A percentile compares a stretch with the other conserved stretches of the same genome.
phyloP scores from a whole-genome alignment of 2,888 invertebrate species.

The Serripes groenlandicus region DNA sequence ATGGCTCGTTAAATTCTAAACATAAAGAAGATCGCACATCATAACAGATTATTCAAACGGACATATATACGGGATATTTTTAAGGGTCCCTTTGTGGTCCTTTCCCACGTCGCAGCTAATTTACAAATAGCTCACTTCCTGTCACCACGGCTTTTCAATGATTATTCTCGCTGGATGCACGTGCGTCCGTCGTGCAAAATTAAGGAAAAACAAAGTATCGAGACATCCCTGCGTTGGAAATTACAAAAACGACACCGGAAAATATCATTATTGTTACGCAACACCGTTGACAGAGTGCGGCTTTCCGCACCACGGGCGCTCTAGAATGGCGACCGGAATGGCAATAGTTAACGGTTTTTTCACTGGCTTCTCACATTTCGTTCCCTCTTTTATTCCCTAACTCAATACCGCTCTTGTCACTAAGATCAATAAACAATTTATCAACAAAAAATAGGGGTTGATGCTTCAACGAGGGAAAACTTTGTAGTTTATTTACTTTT shows the following conservation, averaged over 20 bases:
- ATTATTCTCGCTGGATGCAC: slow-evolving; percentile 21
- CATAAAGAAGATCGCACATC: no score
- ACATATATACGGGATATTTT: not conserved
- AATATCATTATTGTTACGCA: slow-evolving; percentile 32
- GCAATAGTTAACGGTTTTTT: slow-evolving; percentile 5
- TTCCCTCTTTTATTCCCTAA: not conserved
- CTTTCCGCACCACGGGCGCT: slow-evolving; percentile 24
- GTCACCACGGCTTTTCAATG: slow-evolving; percentile 25
- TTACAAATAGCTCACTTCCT: slow-evolving; percentile 30
- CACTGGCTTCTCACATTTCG: slow-evolving; percentile 11
- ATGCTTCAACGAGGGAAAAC: no score
- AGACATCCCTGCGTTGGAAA: slow-evolving; percentile 22
- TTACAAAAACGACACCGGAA: slow-evolving; percentile 27
- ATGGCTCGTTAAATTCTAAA: no score
- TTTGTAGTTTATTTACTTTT: no score
- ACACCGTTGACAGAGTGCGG: slow-evolving; percentile 30
- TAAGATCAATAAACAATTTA: not conserved
- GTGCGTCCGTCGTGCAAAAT: slow-evolving; percentile 20
- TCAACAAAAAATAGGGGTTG: not conserved
- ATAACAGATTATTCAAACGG: not conserved
- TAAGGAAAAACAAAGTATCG: slow-evolving; percentile 18
- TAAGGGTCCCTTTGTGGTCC: not conserved
- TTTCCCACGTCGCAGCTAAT: slow-evolving; percentile 4
- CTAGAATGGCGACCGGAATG: slow-evolving; percentile 11
- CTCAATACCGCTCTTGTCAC: not conserved